These are phyloP conservation scores for Thymelicus acteon DNA, from an alignment of 2,888 invertebrate genomes.

Conservation along the genomic window DNA sequence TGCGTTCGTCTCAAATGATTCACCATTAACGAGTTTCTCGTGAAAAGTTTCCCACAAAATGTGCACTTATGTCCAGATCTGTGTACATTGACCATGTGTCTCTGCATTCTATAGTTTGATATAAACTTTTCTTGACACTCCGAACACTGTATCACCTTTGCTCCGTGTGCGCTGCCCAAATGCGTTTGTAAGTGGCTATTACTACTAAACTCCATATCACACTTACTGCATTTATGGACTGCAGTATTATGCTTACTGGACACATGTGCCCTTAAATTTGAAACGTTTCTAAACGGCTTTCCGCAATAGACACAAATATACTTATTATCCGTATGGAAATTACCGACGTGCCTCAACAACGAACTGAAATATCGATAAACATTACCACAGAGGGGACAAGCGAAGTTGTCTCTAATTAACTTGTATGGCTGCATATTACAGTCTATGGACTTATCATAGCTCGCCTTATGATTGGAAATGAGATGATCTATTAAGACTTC, in stretches of 20 bases:
- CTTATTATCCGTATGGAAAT: constrained; percentile 62
- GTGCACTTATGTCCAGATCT: constrained; percentile 64
- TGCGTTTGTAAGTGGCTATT: constrained; percentile 57
- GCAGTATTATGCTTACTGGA: constrained; percentile 56
- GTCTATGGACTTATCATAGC: constrained; percentile 55
- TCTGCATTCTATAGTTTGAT: constrained; percentile 60
- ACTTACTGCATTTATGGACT: constrained; percentile 56
- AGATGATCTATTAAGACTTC: constrained; percentile 58
- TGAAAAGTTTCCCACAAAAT: constrained; percentile 63
- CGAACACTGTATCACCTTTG: constrained; percentile 57
- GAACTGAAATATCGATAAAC: constrained; percentile 62
- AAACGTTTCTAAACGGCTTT: constrained; percentile 60
- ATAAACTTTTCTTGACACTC: constrained; percentile 66
- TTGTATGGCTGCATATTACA: constrained; percentile 59
- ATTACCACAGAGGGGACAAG: constrained; percentile 63
- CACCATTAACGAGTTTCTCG: constrained; percentile 64
- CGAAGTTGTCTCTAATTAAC: constrained; percentile 60
- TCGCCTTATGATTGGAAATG: constrained; percentile 54
- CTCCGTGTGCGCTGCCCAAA: constrained; percentile 60
- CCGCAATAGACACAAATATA: constrained; percentile 68
- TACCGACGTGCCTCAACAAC: constrained; percentile 62
- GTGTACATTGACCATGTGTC: constrained; percentile 62
- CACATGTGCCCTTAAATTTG: constrained; percentile 64
- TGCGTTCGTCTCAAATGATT: constrained; percentile 67
- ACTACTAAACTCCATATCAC: constrained; percentile 54